These are phyloP conservation scores for Lysiphlebus fabarum DNA, from an alignment of 1,140 invertebrate species.

Conservation along the genomic window DNA sequence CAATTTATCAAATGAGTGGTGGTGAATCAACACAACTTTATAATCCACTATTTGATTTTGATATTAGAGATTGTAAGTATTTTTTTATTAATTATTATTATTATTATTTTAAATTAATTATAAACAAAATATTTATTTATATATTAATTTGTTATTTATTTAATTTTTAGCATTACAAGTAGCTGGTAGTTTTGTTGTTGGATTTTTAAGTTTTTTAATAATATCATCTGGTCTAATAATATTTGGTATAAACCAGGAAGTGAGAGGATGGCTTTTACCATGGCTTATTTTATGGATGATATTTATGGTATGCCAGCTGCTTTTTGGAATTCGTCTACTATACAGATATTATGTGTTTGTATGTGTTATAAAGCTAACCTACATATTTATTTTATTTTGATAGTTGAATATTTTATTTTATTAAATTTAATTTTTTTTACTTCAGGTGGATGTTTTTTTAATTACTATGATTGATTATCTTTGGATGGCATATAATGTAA, in stretches of 20 bases:
- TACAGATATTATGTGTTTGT: slow-evolving; percentile 89
- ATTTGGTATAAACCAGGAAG: slow-evolving; percentile 59
- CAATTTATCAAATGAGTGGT: slow-evolving; percentile 71
- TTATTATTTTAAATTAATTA: slow-evolving; percentile 20
- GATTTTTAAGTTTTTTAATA: slow-evolving; percentile 70
- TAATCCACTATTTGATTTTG: slow-evolving; percentile 83
- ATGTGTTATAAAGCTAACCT: slow-evolving; percentile 45
- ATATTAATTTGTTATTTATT: slow-evolving; percentile 19
- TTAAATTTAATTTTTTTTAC: slow-evolving; percentile 25
- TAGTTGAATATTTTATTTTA: slow-evolving; percentile 6
- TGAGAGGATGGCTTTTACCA: slow-evolving; percentile 75
- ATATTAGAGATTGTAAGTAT: slow-evolving; percentile 72
- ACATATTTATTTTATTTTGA: background rate
- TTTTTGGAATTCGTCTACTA: slow-evolving; percentile 79
- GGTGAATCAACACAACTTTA: slow-evolving; percentile 84
- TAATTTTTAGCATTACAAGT: slow-evolving; percentile 68
- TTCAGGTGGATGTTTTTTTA: slow-evolving; percentile 74
- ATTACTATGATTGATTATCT: slow-evolving; percentile 71
- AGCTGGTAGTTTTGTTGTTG: slow-evolving; percentile 69
- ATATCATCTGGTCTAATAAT: slow-evolving; percentile 62
- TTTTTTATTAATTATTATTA: slow-evolving; percentile 6
- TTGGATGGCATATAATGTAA: slow-evolving; percentile 83
- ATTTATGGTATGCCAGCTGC: slow-evolving; percentile 70
- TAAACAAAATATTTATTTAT: slow-evolving; percentile 9
- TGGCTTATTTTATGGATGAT: slow-evolving; percentile 73